These are phyloP conservation scores for Centropyge bicolor DNA, from an alignment of 2,797 vertebrate genomes.

Conservation along the genomic window DNA sequence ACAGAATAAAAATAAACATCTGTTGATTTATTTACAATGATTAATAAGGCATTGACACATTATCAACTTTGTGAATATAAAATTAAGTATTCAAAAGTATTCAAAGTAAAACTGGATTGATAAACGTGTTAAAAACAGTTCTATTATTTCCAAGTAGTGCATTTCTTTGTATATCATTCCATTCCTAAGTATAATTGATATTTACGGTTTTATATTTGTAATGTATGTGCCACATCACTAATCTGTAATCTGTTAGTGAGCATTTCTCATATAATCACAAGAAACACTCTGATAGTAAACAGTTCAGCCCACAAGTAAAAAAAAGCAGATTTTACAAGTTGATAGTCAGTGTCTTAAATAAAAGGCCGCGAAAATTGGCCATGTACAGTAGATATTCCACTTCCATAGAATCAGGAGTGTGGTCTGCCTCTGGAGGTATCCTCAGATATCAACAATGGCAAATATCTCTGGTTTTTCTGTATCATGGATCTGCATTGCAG, in stretches of 20 bases:
- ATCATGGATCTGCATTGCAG: constrained; percentile 96
- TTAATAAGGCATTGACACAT: constrained; percentile 15
- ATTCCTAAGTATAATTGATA: not conserved
- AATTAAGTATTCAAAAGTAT: not conserved
- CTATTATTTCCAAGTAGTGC: not conserved
- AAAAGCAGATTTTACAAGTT: constrained; percentile 10
- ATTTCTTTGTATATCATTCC: not conserved
- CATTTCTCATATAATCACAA: not conserved
- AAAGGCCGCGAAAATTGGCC: constrained; percentile 44
- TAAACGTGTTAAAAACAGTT: not conserved
- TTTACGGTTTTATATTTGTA: not conserved
- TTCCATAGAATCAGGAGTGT: constrained; percentile 28
- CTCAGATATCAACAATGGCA: constrained; percentile 95
- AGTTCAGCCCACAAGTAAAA: not conserved
- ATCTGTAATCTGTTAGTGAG: not conserved
- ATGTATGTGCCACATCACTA: not conserved
- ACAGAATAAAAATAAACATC: constrained; percentile 33
- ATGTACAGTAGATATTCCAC: constrained; percentile 12
- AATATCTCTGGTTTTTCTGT: constrained; percentile 94
- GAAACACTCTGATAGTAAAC: not conserved
- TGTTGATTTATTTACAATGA: constrained; percentile 41
- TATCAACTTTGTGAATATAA: constrained; percentile 10
- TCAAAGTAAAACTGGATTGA: not conserved
- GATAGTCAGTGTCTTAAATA: constrained; percentile 43
- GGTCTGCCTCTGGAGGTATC: not conserved